Conservation (phyloP, 2,888 invertebrate species). For the Argynnis bischoffii region DNA sequence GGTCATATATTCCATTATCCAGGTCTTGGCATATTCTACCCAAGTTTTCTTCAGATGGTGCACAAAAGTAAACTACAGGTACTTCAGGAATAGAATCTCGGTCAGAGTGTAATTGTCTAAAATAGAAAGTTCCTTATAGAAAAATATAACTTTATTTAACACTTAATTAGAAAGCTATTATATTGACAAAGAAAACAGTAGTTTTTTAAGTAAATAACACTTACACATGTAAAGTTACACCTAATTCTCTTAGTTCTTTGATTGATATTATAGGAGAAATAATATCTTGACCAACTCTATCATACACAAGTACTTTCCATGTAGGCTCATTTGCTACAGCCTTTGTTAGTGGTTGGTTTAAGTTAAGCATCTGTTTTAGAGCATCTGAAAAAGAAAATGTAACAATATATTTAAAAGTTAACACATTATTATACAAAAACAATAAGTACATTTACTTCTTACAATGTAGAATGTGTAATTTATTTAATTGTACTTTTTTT, state of each 20-base stretch:
- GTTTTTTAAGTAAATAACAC: constrained; percentile 54
- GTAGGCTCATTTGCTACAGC: constrained; percentile 91
- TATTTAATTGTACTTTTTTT: background rate
- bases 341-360: constrained; percentile 91
- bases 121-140: constrained; percentile 31
- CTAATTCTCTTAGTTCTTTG: constrained; percentile 96
- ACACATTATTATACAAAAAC: background rate
- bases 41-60: constrained; percentile 97
- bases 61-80: constrained; percentile 98
- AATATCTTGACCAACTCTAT: constrained; percentile 98
- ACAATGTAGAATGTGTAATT: background rate
- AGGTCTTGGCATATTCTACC: constrained; percentile 95
- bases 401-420: constrained; percentile 32
- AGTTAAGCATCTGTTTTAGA: constrained; percentile 96
- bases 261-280: constrained; percentile 98
- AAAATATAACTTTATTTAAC: too few relatives aligned
- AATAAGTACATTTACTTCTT: background rate
- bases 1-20: constrained; percentile 94
- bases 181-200: too few relatives aligned
- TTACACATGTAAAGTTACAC: constrained; percentile 98
- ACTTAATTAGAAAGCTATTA: too few relatives aligned
- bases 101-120: constrained; percentile 92
- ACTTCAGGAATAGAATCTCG: constrained; percentile 98
- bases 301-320: constrained; percentile 98
- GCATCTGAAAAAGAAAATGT: constrained; percentile 85